A percentile compares a stretch with the other conserved stretches of the same genome.
Evolutionary conservation across 2,888 invertebrate species (phyloP).

Genomic region (Cryptops parisi): DNA sequence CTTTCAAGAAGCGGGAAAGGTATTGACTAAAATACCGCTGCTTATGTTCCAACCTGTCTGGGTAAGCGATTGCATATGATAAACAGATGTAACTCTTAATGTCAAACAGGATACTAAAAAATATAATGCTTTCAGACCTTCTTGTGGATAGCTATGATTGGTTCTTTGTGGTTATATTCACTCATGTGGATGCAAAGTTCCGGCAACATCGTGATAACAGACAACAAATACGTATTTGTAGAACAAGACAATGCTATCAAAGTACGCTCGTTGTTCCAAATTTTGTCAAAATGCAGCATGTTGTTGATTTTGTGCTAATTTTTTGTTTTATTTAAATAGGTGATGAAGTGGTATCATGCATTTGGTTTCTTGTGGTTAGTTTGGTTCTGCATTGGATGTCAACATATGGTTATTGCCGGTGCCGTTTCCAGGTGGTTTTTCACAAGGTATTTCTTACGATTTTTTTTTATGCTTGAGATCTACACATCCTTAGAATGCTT

Average conservation of each 20-base stretch:
- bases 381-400: slow-evolving; percentile 26
- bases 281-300: background rate
- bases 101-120: too few species aligned
- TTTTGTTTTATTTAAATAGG: slow-evolving; percentile 7
- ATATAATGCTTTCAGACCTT: slow-evolving; percentile 21
- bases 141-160: slow-evolving; percentile 18
- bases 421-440: slow-evolving; percentile 26
- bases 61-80: slow-evolving; percentile 35
- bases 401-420: slow-evolving; percentile 25
- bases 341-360: slow-evolving; percentile 21
- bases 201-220: background rate
- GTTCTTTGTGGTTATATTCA: slow-evolving; percentile 17
- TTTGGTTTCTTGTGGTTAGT: slow-evolving; percentile 24
- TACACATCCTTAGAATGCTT: too few species aligned
- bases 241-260: background rate
- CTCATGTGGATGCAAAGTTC: slow-evolving; percentile 17
- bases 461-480: too few species aligned
- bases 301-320: background rate
- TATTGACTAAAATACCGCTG: slow-evolving; percentile 44
- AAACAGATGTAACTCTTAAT: too few species aligned
- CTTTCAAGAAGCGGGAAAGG: slow-evolving; percentile 51
- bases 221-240: background rate
- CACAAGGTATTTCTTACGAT: too few species aligned
- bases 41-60: slow-evolving; percentile 45
- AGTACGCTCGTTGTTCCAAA: background rate